phyloP scores from a whole-genome alignment of 1,140 invertebrate genomes.

The Musca vetustissima region DNA sequence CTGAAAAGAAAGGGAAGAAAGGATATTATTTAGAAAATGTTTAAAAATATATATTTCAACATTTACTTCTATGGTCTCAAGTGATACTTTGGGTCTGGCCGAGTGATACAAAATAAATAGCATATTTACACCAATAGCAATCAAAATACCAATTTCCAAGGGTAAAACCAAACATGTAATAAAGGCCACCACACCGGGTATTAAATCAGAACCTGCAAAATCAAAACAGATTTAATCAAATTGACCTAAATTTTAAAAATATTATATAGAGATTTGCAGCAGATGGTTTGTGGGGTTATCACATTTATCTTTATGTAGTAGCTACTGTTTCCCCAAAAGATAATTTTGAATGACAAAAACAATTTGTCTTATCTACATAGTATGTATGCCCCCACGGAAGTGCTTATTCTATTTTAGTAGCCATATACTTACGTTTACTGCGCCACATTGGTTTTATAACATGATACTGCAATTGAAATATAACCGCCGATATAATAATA shows the following conservation, averaged over 20 bases:
- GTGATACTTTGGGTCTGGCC: constrained; percentile 80
- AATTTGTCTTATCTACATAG: no score
- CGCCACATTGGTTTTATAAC: constrained; percentile 78
- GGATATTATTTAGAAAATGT: not conserved
- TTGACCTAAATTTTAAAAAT: not conserved
- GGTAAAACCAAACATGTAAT: constrained; percentile 79
- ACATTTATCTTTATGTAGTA: no score
- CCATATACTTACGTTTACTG: constrained; percentile 67
- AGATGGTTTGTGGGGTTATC: not conserved
- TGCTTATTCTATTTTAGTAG: not conserved
- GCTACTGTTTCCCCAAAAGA: no score
- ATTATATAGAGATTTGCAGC: not conserved
- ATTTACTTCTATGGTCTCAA: constrained; percentile 64
- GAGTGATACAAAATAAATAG: constrained; percentile 87
- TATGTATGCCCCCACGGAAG: no score
- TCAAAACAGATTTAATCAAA: not conserved
- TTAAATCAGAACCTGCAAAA: constrained; percentile 76
- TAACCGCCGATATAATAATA: constrained; percentile 82
- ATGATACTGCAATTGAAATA: constrained; percentile 81
- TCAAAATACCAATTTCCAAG: constrained; percentile 86
- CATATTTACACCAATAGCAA: constrained; percentile 83
- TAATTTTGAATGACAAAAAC: no score
- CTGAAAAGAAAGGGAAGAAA: constrained; percentile 50
- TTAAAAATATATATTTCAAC: not conserved
- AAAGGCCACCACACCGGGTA: constrained; percentile 83